Base-by-base conservation (phyloP, 2,113 vertebrate genomes). In the Pangasianodon hypophthalmus region DNA sequence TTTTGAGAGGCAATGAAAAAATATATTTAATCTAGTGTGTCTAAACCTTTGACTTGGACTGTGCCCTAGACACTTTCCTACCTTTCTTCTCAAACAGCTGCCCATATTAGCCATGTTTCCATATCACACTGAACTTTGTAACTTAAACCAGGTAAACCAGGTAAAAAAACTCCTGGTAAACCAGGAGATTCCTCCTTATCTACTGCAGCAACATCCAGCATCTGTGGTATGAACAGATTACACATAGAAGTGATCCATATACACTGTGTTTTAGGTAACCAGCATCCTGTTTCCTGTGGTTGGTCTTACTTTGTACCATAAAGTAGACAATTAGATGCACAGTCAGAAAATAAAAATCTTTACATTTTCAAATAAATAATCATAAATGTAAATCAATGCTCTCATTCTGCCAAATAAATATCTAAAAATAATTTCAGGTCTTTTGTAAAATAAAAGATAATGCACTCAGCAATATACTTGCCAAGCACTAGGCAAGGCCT, bases 381-480 rank as follows among this genome's bases (percentile, higher is more conserved):
- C 29, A 52, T 81, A 54, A 14, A 50, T 44, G 24, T 75, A 24
- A 79, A 29, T 48, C 9, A 82, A 41, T 81, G n/a, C 1, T 5
- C 44, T 26, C 64, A 29, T 85, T 85, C 10, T 4, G 18, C 60
- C 46, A 48, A 73, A 48, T 32, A 29, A 77, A 77, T 24, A 89
- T 56, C 67, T 75, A 14, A 54, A 85, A 58, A 77, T 24, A n/a
- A 50, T n/a, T 41, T 58, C 19, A 50, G 4, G 37, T 46, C 8
- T 2, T 67, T 85, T 48, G 13, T 24, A 81, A 52, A n/a, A 58
- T 41, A 52, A 71, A 56, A 86, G 26, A 69, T 52, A 86, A 86
- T 80, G 24, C 41, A 82, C 83, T 60, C 37, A 86, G 21, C 37
- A 79, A 46, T 44, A 52, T 46, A 87, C 50, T 87, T 77, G 48